A percentile compares a stretch with the other conserved stretches of the same genome.
Evolutionary conservation across 2,797 vertebrate species (phyloP).

Genomic region (Premnoplex brunnescens): DNA sequence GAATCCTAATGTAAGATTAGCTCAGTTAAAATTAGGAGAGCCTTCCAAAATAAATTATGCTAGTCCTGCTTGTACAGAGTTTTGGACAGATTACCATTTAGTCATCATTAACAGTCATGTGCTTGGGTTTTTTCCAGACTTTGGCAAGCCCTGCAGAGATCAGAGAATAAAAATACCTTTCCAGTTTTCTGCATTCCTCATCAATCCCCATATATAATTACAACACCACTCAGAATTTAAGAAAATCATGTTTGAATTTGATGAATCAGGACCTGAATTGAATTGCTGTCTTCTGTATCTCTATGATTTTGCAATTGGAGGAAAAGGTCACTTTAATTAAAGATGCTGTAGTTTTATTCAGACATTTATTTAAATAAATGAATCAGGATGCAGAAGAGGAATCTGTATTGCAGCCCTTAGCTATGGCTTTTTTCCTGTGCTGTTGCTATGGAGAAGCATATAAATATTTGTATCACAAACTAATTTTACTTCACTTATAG

Average conservation of each 20-base stretch:
- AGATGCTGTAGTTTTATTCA: not conserved
- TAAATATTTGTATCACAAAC: constrained; percentile 36
- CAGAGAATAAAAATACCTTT: not conserved
- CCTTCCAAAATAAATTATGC: not conserved
- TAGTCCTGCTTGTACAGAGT: not conserved
- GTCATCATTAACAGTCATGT: not conserved
- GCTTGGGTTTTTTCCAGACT: not conserved
- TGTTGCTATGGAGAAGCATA: constrained; percentile 6
- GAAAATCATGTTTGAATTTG: not conserved
- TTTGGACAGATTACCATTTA: not conserved
- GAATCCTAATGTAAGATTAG: not conserved
- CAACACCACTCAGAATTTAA: not conserved
- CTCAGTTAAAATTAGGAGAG: not conserved
- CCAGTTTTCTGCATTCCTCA: not conserved
- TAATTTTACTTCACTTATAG: constrained; percentile 23
- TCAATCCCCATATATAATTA: not conserved
- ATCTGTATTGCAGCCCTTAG: not conserved
- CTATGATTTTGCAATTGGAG: not conserved
- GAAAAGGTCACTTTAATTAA: not conserved
- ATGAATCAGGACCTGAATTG: constrained; percentile 18
- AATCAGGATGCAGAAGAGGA: not conserved
- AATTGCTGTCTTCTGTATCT: not conserved
- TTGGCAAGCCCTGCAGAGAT: not conserved
- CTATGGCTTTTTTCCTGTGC: not conserved
- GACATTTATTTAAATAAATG: not conserved